Conservation (phyloP, 2,888 invertebrate genomes). For the Syritta pipiens region DNA sequence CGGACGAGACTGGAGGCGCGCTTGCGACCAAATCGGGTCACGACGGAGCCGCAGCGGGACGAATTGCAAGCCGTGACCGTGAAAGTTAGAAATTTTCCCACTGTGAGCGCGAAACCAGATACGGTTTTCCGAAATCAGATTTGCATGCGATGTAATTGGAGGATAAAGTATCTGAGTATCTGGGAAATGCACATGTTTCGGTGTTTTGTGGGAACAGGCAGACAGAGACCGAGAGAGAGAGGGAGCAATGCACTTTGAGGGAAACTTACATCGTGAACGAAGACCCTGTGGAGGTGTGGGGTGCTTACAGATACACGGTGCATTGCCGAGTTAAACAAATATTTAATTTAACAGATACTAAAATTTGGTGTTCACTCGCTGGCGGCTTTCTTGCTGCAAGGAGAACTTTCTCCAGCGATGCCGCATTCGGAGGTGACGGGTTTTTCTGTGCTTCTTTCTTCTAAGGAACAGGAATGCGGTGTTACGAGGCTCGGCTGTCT, state of each 20-base stretch:
- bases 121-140: constrained; percentile 48
- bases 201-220: too few species aligned
- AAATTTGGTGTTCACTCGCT: constrained; percentile 31
- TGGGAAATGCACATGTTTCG: constrained; percentile 1
- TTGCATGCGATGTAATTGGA: constrained; percentile 32
- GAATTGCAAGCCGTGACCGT: constrained; percentile 57
- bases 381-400: constrained; percentile 27
- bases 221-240: background rate
- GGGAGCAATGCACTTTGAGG: constrained; percentile 24
- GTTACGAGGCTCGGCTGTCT: constrained; percentile 5
- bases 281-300: constrained; percentile 9
- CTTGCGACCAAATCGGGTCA: constrained; percentile 42
- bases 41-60: constrained; percentile 26
- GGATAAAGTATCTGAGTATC: background rate
- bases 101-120: constrained; percentile 41
- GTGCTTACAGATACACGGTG: constrained; percentile 21
- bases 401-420: constrained; percentile 56
- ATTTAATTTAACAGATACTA: constrained; percentile 41
- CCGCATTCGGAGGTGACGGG: constrained; percentile 56
- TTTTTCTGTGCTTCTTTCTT: constrained; percentile 15
- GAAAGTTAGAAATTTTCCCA: constrained; percentile 67
- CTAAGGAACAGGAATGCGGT: constrained; percentile 41
- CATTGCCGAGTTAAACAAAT: constrained; percentile 10
- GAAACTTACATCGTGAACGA: constrained; percentile 5
- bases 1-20: constrained; percentile 9